Evolutionary conservation across 2,888 invertebrate species (phyloP), one percentile per base, ranked within the genome.

Genomic region (Epirrhoe alternata): DNA sequence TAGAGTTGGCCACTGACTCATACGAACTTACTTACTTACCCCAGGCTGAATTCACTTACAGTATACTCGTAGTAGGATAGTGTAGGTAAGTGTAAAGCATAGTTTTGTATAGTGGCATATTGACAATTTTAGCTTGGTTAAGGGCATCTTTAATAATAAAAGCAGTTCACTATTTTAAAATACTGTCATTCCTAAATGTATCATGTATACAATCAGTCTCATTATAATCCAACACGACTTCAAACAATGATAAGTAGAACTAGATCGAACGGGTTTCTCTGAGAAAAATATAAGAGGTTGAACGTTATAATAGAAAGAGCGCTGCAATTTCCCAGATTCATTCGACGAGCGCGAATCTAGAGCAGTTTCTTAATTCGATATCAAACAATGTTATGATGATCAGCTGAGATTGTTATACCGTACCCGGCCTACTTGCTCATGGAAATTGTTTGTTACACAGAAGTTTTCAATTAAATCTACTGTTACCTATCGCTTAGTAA

Each of bases 241-340:
- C 69, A 74, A 73, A 80, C 74, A 77, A 81, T 74, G 80, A 81
- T 74, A 79, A 80, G 50, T 68, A 54, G 57, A 88, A 85, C 80
- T 73, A 77, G 86, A 79, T 68, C 83, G 76, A 72, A 74, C 72
- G 76, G 83, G 85, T 90, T 89, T 88, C 87, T 84, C 71, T 81
- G 82, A 84, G 84, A 88, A 87, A 68, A 82, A 81, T 76, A 75
- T 77, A 80, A 79, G 80, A 80, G 80, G 63, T 59, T 66, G 78
- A 78, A 81, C 80, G 78, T 76, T 72, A 86, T 85, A 88, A 88
- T 87, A 80, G 85, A 78, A 83, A 85, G 78, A 83, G 79, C 81
- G 77, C 86, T 80, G 84, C 77, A 82, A 86, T 89, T 90, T 92
- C 89, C 85, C 88, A 89, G 86, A 86, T 85, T 83, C 79, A 76